phyloP scores from a whole-genome alignment of 2,797 vertebrate genomes.

The Microhierax caerulescens region DNA sequence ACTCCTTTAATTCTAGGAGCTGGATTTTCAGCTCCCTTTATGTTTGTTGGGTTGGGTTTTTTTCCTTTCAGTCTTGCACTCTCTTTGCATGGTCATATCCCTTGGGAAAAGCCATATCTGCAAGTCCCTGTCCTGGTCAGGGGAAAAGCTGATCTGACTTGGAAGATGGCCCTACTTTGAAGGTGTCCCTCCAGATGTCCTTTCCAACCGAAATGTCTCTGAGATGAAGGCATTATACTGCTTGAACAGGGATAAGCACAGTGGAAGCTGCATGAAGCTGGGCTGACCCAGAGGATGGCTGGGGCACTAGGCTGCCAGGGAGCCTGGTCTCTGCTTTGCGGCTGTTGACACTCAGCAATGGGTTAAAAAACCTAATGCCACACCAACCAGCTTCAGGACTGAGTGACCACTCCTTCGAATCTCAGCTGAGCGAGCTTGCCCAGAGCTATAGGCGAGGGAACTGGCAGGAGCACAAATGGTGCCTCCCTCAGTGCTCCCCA shows the following conservation, averaged over 20 bases:
- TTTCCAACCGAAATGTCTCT: neutral
- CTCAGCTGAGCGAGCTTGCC: neutral
- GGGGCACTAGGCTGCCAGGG: neutral
- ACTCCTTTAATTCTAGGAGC: neutral
- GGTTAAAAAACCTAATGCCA: neutral
- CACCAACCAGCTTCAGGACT: accelerated
- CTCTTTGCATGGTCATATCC: neutral
- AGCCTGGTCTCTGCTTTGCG: neutral
- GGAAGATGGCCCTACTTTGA: neutral
- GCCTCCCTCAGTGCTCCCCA: neutral
- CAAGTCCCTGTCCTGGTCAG: neutral
- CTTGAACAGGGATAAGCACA: neutral
- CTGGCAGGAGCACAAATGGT: neutral
- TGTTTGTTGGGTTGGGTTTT: accelerated
- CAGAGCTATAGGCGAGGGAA: neutral
- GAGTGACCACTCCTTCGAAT: neutral
- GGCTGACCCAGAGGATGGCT: neutral
- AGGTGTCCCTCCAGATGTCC: neutral
- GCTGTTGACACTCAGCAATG: neutral
- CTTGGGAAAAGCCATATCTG: neutral
- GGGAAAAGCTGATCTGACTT: neutral
- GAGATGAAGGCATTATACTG: neutral
- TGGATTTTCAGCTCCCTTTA: neutral
- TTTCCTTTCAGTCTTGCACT: neutral
- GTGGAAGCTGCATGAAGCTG: accelerated